Conservation (phyloP, 1,140 invertebrate species). For the Listronotus oregonensis region DNA sequence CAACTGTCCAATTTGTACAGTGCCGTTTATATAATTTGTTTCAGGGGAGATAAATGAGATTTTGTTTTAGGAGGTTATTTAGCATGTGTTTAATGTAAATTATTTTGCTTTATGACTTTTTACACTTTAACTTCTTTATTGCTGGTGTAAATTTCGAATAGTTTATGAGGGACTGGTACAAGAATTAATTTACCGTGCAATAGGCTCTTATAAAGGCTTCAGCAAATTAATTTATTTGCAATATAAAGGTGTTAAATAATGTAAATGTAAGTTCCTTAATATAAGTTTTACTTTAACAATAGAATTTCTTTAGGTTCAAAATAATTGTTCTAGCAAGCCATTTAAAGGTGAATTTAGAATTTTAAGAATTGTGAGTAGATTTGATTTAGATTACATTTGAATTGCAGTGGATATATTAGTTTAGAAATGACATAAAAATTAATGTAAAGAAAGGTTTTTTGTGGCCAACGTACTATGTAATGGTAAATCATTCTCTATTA, state of each 20-base stretch:
- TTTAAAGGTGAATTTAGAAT: too few species aligned
- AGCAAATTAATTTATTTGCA: slow-evolving; percentile 20
- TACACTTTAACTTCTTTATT: slow-evolving; percentile 48
- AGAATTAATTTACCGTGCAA: slow-evolving; percentile 8
- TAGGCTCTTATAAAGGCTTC: slow-evolving; percentile 3
- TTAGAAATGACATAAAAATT: too few species aligned
- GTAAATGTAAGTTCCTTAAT: slow-evolving; percentile 6
- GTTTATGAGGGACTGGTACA: slow-evolving; percentile 42
- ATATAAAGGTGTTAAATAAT: slow-evolving; percentile 16
- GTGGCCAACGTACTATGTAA: too few species aligned
- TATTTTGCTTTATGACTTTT: slow-evolving; percentile 52
- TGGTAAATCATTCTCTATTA: too few species aligned
- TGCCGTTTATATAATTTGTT: slow-evolving; percentile 52
- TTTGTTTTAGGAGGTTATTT: slow-evolving; percentile 54
- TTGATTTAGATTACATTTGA: too few species aligned
- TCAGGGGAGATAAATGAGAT: slow-evolving; percentile 52
- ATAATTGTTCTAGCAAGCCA: too few species aligned
- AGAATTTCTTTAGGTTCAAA: too few species aligned
- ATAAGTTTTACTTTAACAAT: too few species aligned
- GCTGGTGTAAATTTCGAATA: slow-evolving; percentile 47
- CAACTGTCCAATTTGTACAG: slow-evolving; percentile 49
- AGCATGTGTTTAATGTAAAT: slow-evolving; percentile 56
- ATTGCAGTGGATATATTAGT: too few species aligned
- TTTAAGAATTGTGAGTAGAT: too few species aligned
- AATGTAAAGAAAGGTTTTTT: too few species aligned